These are phyloP conservation scores for Lasius platythorax DNA, from an alignment of 2,888 invertebrate species.

Conservation along the genomic window DNA sequence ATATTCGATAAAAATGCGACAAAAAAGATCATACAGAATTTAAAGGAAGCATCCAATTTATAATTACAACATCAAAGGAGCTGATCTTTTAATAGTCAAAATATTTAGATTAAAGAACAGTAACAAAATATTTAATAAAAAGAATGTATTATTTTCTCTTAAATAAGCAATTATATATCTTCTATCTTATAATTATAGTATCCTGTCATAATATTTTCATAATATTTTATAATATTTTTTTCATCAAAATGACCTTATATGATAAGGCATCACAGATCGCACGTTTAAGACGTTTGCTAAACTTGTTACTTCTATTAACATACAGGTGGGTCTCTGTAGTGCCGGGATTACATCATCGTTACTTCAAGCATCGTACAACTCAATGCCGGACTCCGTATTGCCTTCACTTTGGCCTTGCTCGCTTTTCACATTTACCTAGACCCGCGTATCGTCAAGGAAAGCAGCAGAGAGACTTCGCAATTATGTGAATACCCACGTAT, in stretches of 20 bases:
- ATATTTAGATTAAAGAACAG: neutral
- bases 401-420: conserved; percentile 72
- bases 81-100: neutral
- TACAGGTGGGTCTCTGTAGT: conserved; percentile 12
- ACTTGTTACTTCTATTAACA: conserved; percentile 8
- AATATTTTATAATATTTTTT: neutral
- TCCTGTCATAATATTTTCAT: neutral
- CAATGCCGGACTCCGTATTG: conserved; percentile 52
- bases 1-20: neutral
- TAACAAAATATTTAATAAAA: neutral
- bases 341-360: conserved; percentile 52
- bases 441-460: neutral
- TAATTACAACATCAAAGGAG: neutral
- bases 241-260: neutral
- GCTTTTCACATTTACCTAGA: conserved; percentile 62
- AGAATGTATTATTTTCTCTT: neutral
- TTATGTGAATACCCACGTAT: conserved; percentile 50
- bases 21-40: neutral
- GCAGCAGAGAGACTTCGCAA: conserved; percentile 13
- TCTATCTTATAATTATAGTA: neutral
- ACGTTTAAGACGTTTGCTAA: neutral
- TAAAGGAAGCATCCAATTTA: neutral
- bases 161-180: neutral
- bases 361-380: conserved; percentile 30
- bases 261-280: neutral